Percentiles rank a stretch among this genome's conserved stretches.
Evolutionary conservation across 2,888 invertebrate species (phyloP).

Genomic region (Exocentrus adspersus): DNA sequence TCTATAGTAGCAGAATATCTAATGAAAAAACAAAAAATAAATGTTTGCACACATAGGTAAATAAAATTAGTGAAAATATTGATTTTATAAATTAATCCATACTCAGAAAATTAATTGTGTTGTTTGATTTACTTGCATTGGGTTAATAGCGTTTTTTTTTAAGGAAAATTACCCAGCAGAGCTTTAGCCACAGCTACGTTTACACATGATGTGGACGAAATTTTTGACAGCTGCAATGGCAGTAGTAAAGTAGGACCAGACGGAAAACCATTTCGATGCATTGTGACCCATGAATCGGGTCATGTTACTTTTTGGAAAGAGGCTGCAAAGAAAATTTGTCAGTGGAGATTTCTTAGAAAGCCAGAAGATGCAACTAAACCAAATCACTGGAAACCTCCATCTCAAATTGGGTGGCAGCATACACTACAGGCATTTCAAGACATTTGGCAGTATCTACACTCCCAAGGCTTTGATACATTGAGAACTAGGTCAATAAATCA

Average conservation of each 20-base stretch:
- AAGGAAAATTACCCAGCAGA: neutral
- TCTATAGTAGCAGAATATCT: neutral
- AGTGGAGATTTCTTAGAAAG: neutral
- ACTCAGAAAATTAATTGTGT: neutral
- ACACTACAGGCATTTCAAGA: neutral
- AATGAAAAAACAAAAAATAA: neutral
- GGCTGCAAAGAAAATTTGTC: neutral
- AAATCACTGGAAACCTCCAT: conserved; percentile 1
- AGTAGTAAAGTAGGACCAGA: conserved; percentile 6
- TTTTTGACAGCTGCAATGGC: conserved; percentile 30
- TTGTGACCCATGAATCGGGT: conserved; percentile 10
- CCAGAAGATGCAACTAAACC: neutral
- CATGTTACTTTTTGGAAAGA: conserved; percentile 1
- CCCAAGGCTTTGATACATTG: neutral
- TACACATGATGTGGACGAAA: conserved; percentile 22
- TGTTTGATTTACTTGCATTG: neutral
- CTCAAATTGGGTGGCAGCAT: neutral
- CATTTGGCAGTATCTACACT: neutral
- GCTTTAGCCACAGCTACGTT: conserved; percentile 30
- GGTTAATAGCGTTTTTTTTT: neutral
- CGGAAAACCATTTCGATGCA: conserved; percentile 15
- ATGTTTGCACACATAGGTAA: neutral
- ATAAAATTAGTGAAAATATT: neutral
- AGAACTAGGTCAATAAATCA: neutral
- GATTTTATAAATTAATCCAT: neutral